These are phyloP conservation scores for Trichosurus vulpecula DNA, from an alignment of 2,797 vertebrate genomes.

Conservation along the genomic window DNA sequence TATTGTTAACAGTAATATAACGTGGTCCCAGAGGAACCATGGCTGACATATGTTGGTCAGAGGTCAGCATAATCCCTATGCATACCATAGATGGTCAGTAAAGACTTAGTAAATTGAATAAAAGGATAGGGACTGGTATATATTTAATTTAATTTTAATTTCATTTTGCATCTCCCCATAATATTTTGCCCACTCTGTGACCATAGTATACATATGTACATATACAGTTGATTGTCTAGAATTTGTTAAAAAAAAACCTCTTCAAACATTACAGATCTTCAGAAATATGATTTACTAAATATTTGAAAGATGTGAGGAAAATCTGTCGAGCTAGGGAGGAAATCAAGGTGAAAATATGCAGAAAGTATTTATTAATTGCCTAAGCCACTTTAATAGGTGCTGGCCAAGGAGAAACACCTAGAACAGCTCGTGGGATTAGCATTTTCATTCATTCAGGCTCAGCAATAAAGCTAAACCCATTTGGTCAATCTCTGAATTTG, in stretches of 20 bases:
- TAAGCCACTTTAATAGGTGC: background rate
- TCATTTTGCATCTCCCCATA: background rate
- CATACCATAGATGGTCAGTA: background rate
- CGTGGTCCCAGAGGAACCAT: background rate
- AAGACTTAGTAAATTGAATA: background rate
- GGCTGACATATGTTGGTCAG: background rate
- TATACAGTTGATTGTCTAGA: background rate
- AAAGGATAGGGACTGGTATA: background rate
- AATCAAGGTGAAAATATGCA: background rate
- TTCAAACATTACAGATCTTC: constrained; percentile 21
- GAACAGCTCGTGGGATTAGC: background rate
- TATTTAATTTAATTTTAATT: background rate
- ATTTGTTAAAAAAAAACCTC: constrained; percentile 11
- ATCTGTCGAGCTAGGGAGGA: background rate
- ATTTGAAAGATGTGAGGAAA: constrained; percentile 38
- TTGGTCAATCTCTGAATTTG: constrained; percentile 17
- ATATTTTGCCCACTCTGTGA: background rate
- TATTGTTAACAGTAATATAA: background rate
- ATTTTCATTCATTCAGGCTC: constrained; percentile 46
- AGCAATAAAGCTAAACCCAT: constrained; percentile 34
- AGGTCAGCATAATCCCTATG: background rate
- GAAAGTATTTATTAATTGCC: constrained; percentile 37
- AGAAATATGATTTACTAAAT: constrained; percentile 21
- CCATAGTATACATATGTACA: background rate
- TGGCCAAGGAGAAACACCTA: constrained; percentile 17